Conservation (phyloP, 2,888 invertebrate species). For the Oxyteleia sp. region DNA sequence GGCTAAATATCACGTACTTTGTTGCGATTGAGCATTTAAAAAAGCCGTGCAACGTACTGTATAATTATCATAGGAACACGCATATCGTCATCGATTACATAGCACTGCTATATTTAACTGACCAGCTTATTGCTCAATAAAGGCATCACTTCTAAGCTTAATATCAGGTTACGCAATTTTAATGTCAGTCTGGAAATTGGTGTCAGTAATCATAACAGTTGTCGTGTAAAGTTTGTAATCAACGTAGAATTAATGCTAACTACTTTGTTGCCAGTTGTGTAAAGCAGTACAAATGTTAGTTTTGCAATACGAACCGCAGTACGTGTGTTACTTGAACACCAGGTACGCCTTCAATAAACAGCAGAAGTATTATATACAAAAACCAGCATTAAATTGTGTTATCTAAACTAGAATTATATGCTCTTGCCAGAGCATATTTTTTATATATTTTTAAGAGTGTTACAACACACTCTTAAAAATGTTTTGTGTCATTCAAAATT, state of each 20-base stretch:
- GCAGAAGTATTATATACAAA: neutral
- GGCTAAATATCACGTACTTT: slow-evolving; percentile 66
- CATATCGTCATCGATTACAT: slow-evolving; percentile 81
- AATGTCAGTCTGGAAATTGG: slow-evolving; percentile 20
- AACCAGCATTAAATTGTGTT: too few species aligned
- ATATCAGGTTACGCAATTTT: slow-evolving; percentile 55
- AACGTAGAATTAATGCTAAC: slow-evolving; percentile 51
- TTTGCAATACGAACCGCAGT: neutral
- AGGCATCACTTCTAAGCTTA: slow-evolving; percentile 48
- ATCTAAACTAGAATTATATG: too few species aligned
- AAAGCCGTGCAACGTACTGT: slow-evolving; percentile 38
- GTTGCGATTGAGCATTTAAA: slow-evolving; percentile 72
- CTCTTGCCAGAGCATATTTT: too few species aligned
- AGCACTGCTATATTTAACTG: slow-evolving; percentile 79
- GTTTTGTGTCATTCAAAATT: too few species aligned
- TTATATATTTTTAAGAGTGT: too few species aligned
- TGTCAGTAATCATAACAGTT: slow-evolving; percentile 35
- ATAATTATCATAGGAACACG: slow-evolving; percentile 78
- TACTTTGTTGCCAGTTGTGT: slow-evolving; percentile 40
- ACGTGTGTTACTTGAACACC: slow-evolving; percentile 5
- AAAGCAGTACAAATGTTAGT: slow-evolving; percentile 43
- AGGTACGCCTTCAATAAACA: slow-evolving; percentile 17
- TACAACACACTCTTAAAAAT: too few species aligned
- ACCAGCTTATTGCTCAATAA: slow-evolving; percentile 53
- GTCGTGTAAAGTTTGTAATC: slow-evolving; percentile 27